phyloP scores from a whole-genome alignment of 2,888 invertebrate species.

The Ectemnius lituratus region DNA sequence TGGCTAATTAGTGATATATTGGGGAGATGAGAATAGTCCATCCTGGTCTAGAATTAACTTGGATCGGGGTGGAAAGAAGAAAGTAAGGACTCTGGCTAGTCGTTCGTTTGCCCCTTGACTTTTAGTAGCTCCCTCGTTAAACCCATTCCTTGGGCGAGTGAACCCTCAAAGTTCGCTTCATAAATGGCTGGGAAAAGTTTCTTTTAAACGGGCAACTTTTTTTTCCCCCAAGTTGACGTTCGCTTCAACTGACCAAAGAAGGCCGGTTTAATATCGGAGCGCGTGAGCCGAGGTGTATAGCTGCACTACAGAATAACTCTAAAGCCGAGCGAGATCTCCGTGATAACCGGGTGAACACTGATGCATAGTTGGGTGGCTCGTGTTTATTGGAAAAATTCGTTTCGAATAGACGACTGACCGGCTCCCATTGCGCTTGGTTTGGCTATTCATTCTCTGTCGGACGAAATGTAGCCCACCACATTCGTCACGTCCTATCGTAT shows the following conservation, averaged over 20 bases:
- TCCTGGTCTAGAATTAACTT: neutral
- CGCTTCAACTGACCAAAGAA: constrained; percentile 35
- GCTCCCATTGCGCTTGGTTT: too few species aligned
- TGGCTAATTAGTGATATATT: neutral
- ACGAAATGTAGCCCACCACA: too few species aligned
- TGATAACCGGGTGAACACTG: constrained; percentile 2
- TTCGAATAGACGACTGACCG: too few species aligned
- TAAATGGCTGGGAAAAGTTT: constrained; percentile 55
- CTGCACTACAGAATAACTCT: constrained; percentile 38
- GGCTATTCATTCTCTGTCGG: too few species aligned
- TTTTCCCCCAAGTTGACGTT: constrained; percentile 59
- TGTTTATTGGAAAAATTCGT: too few species aligned
- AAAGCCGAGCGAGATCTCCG: constrained; percentile 41
- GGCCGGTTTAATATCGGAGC: constrained; percentile 51
- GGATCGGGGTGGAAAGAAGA: neutral
- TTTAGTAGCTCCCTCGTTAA: constrained; percentile 35
- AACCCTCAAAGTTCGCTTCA: constrained; percentile 39
- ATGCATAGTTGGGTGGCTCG: too few species aligned
- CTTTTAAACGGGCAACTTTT: constrained; percentile 51
- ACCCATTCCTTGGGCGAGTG: constrained; percentile 10
- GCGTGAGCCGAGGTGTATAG: neutral
- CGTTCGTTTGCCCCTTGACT: constrained; percentile 17
- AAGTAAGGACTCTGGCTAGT: neutral
- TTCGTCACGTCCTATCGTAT: too few species aligned
- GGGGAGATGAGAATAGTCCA: neutral